Conservation (phyloP, 2,797 vertebrate species). For the Propithecus perrieri region DNA sequence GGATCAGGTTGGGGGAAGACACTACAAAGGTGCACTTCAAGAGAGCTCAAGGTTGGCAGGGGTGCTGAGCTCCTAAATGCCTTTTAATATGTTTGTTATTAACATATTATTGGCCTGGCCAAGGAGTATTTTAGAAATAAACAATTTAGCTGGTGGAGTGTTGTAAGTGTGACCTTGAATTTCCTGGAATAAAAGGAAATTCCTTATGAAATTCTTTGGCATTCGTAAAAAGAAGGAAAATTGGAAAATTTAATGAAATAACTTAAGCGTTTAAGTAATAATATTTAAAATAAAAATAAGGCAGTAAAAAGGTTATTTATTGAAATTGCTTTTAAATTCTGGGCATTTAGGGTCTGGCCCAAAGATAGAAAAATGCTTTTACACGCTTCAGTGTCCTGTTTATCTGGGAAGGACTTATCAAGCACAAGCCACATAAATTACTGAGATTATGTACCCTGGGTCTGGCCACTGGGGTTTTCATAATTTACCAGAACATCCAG, state of each 20-base stretch:
- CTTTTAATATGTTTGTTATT: background rate
- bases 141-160: background rate
- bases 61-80: background rate
- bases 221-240: conserved; percentile 33
- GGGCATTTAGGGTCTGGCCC: background rate
- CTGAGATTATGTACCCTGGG: background rate
- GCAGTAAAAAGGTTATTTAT: conserved; percentile 44
- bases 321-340: conserved; percentile 45
- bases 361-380: conserved; percentile 18
- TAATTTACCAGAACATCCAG: background rate
- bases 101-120: background rate
- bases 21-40: background rate
- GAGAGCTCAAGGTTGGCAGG: background rate
- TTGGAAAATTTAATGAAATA: conserved; percentile 45
- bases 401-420: background rate
- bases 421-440: background rate
- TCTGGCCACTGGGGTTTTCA: background rate
- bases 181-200: conserved; percentile 63
- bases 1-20: rapidly evolving
- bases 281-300: conserved; percentile 67
- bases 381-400: background rate
- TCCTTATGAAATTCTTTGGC: conserved; percentile 38
- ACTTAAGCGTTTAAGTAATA: conserved; percentile 5
- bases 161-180: conserved; percentile 8
- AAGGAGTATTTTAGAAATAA: background rate